Evolutionary conservation across 1,140 invertebrate species (phyloP).

Genomic region (Medauroidea extradentata): DNA sequence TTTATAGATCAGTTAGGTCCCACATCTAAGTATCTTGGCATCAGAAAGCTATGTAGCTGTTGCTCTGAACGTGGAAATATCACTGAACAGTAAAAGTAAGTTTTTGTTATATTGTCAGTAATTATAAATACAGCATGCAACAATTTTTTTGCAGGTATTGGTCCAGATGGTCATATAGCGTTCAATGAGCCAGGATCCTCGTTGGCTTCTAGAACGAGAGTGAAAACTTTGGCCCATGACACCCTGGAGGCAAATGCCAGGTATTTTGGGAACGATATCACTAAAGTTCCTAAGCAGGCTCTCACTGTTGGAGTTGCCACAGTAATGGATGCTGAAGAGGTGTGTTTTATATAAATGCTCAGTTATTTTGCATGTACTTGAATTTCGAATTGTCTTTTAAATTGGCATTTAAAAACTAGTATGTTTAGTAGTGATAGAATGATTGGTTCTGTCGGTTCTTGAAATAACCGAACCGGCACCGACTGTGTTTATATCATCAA

Average conservation of each 20-base stretch:
- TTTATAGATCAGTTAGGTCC: too few relatives aligned
- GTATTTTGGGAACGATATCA: conserved; percentile 94
- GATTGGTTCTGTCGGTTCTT: too few relatives aligned
- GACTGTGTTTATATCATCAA: too few relatives aligned
- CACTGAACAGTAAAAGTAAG: not conserved
- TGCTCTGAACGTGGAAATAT: not conserved
- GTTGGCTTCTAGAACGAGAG: conserved; percentile 86
- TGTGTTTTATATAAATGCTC: conserved; percentile 37
- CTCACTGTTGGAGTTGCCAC: conserved; percentile 98
- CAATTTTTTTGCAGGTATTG: conserved; percentile 67
- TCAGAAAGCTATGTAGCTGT: not conserved
- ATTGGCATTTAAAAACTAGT: too few relatives aligned
- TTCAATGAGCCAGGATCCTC: conserved; percentile 98
- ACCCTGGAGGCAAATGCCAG: conserved; percentile 95
- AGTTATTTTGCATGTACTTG: too few relatives aligned
- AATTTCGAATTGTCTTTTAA: too few relatives aligned
- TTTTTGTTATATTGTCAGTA: not conserved
- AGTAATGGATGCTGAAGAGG: conserved; percentile 97
- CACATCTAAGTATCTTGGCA: not conserved
- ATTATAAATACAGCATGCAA: not conserved
- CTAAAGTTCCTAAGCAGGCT: conserved; percentile 87
- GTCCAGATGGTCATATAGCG: conserved; percentile 98
- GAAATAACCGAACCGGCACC: too few relatives aligned
- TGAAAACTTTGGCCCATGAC: conserved; percentile 95
- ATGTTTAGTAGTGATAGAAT: too few relatives aligned